Conservation (phyloP, 1,140 invertebrate species). For the Colletes gigas region DNA sequence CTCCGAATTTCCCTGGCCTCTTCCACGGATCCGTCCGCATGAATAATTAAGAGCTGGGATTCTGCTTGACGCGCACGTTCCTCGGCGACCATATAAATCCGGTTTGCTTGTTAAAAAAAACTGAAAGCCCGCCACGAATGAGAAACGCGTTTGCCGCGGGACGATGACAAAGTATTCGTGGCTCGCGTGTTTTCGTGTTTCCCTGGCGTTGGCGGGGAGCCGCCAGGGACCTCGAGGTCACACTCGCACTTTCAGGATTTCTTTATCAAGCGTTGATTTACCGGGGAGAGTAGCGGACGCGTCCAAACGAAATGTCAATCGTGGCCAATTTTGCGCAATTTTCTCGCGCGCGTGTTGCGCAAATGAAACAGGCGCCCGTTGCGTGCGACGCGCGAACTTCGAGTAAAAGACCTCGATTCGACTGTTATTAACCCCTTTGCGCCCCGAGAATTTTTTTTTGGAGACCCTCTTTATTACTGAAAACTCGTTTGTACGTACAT, state of each 20-base stretch:
- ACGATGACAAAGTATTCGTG: conserved; percentile 22
- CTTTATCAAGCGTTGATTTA: conserved; percentile 15
- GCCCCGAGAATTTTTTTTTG: no score
- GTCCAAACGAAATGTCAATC: conserved; percentile 24
- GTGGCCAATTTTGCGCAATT: neutral
- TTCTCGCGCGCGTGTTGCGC: conserved; percentile 2
- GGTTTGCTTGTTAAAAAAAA: conserved; percentile 39
- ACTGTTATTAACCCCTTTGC: conserved; percentile 4
- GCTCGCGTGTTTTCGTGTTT: conserved; percentile 25
- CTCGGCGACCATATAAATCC: conserved; percentile 22
- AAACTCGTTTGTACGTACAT: no score
- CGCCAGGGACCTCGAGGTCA: neutral
- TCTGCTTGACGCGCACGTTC: conserved; percentile 28
- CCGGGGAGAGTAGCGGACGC: neutral
- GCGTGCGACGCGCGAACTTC: no score
- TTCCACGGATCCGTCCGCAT: conserved; percentile 8
- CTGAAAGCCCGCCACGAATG: conserved; percentile 5
- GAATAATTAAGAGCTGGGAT: conserved; percentile 48
- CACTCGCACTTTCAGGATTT: conserved; percentile 3
- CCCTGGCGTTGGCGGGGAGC: neutral
- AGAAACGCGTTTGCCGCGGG: conserved; percentile 29
- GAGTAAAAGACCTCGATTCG: neutral
- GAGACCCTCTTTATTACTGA: no score
- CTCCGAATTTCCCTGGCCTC: conserved; percentile 37
- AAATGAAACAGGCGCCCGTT: neutral